phyloP scores from a whole-genome alignment of 2,888 invertebrate genomes.

The Drosophila silvestris region DNA sequence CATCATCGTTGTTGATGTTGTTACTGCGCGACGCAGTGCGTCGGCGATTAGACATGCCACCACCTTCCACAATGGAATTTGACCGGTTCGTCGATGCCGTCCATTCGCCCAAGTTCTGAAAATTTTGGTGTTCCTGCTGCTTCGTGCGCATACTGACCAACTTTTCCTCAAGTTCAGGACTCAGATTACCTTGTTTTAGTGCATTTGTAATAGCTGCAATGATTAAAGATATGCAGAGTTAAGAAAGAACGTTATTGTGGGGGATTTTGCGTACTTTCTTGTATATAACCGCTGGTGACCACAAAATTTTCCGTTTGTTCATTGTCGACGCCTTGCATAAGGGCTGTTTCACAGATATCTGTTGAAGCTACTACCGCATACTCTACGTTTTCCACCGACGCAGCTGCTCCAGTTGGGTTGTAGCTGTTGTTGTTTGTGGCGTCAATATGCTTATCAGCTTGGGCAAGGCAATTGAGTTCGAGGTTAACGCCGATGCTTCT shows the following conservation, averaged over 20 bases:
- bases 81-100: conserved; percentile 26
- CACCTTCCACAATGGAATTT: conserved; percentile 34
- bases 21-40: conserved; percentile 40
- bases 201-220: conserved; percentile 93
- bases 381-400: conserved; percentile 52
- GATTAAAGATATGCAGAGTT: not conserved
- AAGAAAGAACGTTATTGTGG: not conserved
- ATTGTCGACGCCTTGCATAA: conserved; percentile 34
- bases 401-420: conserved; percentile 26
- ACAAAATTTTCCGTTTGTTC: conserved; percentile 88
- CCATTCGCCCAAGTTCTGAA: conserved; percentile 54
- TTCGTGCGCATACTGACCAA: conserved; percentile 94
- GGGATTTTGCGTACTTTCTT: conserved; percentile 91
- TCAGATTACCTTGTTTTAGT: conserved; percentile 95
- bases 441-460: conserved; percentile 64
- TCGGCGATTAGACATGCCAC: conserved; percentile 39
- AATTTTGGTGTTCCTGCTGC: conserved; percentile 91
- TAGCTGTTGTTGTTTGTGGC: conserved; percentile 35
- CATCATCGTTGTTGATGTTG: conserved; percentile 53
- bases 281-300: conserved; percentile 96
- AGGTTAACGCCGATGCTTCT: conserved; percentile 19
- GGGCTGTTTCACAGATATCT: conserved; percentile 16
- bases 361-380: conserved; percentile 21
- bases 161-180: conserved; percentile 97
- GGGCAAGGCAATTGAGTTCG: conserved; percentile 49